Conservation (phyloP, 2,888 invertebrate genomes). For the Asteroscopus sphinx region DNA sequence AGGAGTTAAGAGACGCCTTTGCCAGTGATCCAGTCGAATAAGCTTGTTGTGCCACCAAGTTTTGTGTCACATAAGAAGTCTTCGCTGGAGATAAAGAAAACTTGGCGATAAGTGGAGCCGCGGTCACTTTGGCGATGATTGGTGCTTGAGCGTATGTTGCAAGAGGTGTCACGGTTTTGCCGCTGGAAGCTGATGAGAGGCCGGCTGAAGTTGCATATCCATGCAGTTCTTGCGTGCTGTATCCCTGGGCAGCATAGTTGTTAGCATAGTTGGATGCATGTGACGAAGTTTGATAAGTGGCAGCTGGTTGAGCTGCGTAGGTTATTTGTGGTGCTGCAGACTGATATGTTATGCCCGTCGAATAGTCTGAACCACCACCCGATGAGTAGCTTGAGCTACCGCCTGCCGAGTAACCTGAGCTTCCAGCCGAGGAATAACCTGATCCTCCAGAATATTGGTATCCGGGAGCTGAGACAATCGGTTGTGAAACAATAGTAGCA, state of each 20-base stretch:
- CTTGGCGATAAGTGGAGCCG: conserved; percentile 83
- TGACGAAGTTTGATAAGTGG: conserved; percentile 65
- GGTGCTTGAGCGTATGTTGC: conserved; percentile 88
- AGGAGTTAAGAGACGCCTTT: conserved; percentile 82
- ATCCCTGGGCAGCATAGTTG: conserved; percentile 62
- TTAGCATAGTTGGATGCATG: conserved; percentile 61
- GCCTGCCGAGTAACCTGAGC: conserved; percentile 46
- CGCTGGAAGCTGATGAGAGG: conserved; percentile 77
- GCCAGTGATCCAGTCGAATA: conserved; percentile 75
- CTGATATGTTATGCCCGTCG: conserved; percentile 70
- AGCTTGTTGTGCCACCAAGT: conserved; percentile 74
- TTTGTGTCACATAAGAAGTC: conserved; percentile 75
- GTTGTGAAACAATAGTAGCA: conserved; percentile 51
- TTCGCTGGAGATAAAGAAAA: conserved; percentile 76
- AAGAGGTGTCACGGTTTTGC: conserved; percentile 78
- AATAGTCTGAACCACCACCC: conserved; percentile 52
- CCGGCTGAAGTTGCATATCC: conserved; percentile 89
- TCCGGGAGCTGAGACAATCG: conserved; percentile 51
- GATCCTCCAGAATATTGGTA: conserved; percentile 46
- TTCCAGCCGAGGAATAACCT: conserved; percentile 32
- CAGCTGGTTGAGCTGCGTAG: conserved; percentile 73
- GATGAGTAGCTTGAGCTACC: conserved; percentile 58
- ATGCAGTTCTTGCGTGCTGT: conserved; percentile 79
- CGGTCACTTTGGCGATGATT: conserved; percentile 85
- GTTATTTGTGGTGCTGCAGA: conserved; percentile 71